A percentile compares a stretch with the other conserved stretches of the same genome.
Evolutionary conservation across 2,113 vertebrate genomes (phyloP).

Genomic region (Neogobius melanostomus): DNA sequence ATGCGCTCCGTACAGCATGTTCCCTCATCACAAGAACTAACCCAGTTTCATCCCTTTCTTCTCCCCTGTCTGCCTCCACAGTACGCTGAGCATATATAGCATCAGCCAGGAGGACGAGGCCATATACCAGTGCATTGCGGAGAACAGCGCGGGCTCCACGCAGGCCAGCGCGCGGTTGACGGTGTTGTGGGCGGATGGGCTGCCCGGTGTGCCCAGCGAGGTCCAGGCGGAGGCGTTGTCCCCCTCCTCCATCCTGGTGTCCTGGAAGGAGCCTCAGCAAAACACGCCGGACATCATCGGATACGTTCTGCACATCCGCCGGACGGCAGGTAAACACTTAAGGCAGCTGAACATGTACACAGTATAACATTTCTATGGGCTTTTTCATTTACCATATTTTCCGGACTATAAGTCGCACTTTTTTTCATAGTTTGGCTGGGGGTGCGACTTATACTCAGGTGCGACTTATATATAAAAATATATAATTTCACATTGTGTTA

Average conservation of each 20-base stretch:
- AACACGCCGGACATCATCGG: constrained; percentile 96
- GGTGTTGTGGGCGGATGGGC: constrained; percentile 91
- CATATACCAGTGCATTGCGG: constrained; percentile 97
- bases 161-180: constrained; percentile 95
- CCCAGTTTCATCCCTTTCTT: neutral
- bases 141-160: constrained; percentile 95
- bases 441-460: no score
- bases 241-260: constrained; percentile 89
- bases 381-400: no score
- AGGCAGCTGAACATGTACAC: neutral
- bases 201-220: constrained; percentile 84
- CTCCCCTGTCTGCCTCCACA: constrained; percentile 45
- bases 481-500: no score
- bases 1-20: neutral
- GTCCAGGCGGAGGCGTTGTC: constrained; percentile 86
- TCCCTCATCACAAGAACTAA: constrained; percentile 21
- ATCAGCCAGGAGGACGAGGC: constrained; percentile 93
- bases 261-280: constrained; percentile 88
- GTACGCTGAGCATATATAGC: constrained; percentile 91
- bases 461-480: no score
- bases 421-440: no score
- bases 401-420: no score
- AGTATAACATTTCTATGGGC: neutral
- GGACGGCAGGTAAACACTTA: constrained; percentile 79
- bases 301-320: constrained; percentile 95